Evolutionary conservation across 2,113 vertebrate genomes (phyloP), one percentile per base, ranked within the genome.

Genomic region (Danio rerio): DNA sequence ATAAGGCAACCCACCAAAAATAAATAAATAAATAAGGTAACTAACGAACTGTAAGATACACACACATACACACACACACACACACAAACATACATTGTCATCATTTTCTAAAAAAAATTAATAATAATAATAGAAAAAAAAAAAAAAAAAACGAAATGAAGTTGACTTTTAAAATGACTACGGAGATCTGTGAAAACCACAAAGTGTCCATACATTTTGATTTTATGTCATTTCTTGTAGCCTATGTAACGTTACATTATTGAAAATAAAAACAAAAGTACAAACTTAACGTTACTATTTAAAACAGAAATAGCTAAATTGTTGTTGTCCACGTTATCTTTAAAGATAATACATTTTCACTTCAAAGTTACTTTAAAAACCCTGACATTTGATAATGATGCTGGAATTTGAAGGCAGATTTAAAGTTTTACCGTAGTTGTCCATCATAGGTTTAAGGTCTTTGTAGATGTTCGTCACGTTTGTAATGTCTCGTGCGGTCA

Each of bases 401-500:
- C 2, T 68, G 42, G 20, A 69, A 16, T 20, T 7, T 18, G 9
- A 16, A 68, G 42, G n/a, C n/a, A 59, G n/a, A 2, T 11, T 31
- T 31, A 31, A 11, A 68, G 8, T 47, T 43, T 49, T 88, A 99
- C 98, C 98, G 79, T 99, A 99, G 21, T 93, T 94, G 90, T 99
- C 98, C 94, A 97, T 95, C 58, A 97, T 89, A 66, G 97, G 97
- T 86, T 97, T 99, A 90, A 99, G 94, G 88, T 99, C 98, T 93
- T 98, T 98, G 92, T 99, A 99, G 31, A 95, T 93, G 53, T 93
- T 92, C 86, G 95, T 97, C 87, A 98, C 96, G 83, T 91, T 96
- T 81, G 92, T 92, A 66, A 97, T 96, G 89, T 99, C 98, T 66
- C 96, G 95, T 80, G 97, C 93, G 47, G 97, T 97, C 85, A 99